These are phyloP conservation scores for Epinephelus malabaricus DNA, from an alignment of 2,797 vertebrate species.

Conservation along the genomic window DNA sequence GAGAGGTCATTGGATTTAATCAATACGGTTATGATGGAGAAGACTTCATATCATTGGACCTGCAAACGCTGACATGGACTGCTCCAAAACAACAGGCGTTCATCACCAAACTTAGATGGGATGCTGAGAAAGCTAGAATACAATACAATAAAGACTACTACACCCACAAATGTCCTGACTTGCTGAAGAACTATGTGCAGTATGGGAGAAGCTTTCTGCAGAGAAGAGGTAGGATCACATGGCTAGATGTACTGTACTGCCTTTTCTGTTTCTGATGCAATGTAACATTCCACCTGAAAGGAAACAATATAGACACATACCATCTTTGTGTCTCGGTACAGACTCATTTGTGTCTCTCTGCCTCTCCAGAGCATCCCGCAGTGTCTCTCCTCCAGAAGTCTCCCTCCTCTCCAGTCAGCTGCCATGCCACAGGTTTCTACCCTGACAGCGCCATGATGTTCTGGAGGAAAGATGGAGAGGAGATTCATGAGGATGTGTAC, in stretches of 20 bases:
- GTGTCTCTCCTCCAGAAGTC: constrained; percentile 62
- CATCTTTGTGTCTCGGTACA: neutral
- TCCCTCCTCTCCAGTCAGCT: constrained; percentile 23
- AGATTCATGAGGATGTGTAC: constrained; percentile 2
- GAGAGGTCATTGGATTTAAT: neutral
- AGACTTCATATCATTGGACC: constrained; percentile 4
- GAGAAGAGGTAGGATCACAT: constrained; percentile 28
- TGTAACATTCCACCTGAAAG: neutral
- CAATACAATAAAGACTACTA: neutral
- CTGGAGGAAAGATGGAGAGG: constrained; percentile 16
- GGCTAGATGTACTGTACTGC: neutral
- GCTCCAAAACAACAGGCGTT: neutral
- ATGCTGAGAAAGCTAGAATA: neutral
- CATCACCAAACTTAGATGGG: constrained; percentile 6
- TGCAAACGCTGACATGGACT: neutral
- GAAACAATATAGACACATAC: neutral
- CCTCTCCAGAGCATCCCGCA: constrained; percentile 20
- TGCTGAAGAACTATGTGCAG: neutral
- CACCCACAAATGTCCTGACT: neutral
- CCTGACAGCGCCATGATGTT: constrained; percentile 6
- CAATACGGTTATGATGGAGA: constrained; percentile 14
- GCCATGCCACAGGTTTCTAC: constrained; percentile 12
- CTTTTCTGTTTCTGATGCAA: neutral
- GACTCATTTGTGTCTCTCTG: too few relatives aligned
- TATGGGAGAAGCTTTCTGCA: constrained; percentile 18